A percentile compares a stretch with the other conserved stretches of the same genome.
phyloP scores from a whole-genome alignment of 2,113 vertebrate species.

The Eretmochelys imbricata region DNA sequence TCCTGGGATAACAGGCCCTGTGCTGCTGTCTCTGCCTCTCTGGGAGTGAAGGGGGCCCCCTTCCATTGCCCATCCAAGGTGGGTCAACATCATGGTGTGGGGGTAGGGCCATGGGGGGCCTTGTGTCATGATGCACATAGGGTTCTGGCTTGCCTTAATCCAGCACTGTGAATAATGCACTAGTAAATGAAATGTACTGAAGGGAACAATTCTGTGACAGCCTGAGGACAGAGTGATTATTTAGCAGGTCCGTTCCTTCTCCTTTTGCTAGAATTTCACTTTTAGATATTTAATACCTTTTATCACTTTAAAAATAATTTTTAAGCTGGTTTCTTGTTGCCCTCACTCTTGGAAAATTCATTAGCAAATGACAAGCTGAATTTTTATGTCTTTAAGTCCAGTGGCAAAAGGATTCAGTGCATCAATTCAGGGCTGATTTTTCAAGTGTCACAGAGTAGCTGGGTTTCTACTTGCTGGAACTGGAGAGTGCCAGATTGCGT shows the following conservation, averaged over 20 bases:
- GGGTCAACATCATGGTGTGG: background rate
- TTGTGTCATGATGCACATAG: background rate
- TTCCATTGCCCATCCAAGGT: background rate
- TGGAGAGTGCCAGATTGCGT: constrained; percentile 66
- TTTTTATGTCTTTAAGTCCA: constrained; percentile 31
- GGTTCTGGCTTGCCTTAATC: background rate
- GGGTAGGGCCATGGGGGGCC: background rate
- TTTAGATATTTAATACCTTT: background rate
- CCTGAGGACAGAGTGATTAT: background rate
- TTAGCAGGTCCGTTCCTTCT: background rate
- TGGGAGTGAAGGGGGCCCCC: background rate
- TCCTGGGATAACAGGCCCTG: background rate
- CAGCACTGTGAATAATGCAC: background rate
- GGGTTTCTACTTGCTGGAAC: constrained; percentile 53
- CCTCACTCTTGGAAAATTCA: constrained; percentile 15
- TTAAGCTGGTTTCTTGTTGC: background rate
- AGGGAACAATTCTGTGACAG: background rate
- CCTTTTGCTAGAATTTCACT: background rate
- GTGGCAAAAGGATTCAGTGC: constrained; percentile 17
- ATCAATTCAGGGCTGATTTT: constrained; percentile 62
- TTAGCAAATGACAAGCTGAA: constrained; percentile 29
- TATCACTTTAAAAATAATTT: background rate
- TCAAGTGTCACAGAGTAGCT: constrained; percentile 66
- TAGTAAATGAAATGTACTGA: background rate
- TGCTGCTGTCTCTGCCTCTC: background rate